Evolutionary conservation across 1,140 invertebrate species (phyloP).

Genomic region (Lordiphosa clarofinis): DNA sequence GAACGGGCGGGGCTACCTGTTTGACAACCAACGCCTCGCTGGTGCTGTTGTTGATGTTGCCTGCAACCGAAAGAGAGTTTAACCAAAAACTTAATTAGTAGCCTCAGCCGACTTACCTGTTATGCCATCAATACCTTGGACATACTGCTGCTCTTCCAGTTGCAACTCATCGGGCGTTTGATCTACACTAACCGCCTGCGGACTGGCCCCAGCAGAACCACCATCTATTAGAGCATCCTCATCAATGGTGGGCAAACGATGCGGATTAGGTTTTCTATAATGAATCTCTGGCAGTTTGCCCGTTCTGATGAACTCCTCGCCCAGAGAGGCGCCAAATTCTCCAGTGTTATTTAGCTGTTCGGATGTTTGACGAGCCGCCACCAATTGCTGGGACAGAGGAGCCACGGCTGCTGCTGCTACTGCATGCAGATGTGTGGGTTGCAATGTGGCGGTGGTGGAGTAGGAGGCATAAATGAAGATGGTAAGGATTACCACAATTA

Average conservation of each 20-base stretch:
- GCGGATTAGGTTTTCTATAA: slow-evolving; percentile 30
- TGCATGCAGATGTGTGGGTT: slow-evolving; percentile 47
- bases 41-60: slow-evolving; percentile 66
- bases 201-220: slow-evolving; percentile 61
- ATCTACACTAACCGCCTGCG: slow-evolving; percentile 36
- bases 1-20: slow-evolving; percentile 28
- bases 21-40: slow-evolving; percentile 40
- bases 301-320: slow-evolving; percentile 13
- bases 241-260: slow-evolving; percentile 72
- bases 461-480: slow-evolving; percentile 79
- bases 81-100: slow-evolving; percentile 22
- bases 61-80: slow-evolving; percentile 28
- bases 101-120: slow-evolving; percentile 40
- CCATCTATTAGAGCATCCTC: slow-evolving; percentile 64
- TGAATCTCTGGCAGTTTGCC: slow-evolving; percentile 34
- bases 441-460: slow-evolving; percentile 62
- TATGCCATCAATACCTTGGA: slow-evolving; percentile 58
- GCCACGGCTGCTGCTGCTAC: slow-evolving; percentile 34
- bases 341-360: slow-evolving; percentile 37
- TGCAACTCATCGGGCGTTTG: slow-evolving; percentile 24
- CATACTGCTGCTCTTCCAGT: slow-evolving; percentile 66
- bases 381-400: slow-evolving; percentile 22
- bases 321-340: slow-evolving; percentile 15
- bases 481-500: slow-evolving; percentile 68
- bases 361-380: slow-evolving; percentile 3